Evolutionary conservation across 2,888 invertebrate species (phyloP).

Genomic region (Hydrotaea diabolus): DNA sequence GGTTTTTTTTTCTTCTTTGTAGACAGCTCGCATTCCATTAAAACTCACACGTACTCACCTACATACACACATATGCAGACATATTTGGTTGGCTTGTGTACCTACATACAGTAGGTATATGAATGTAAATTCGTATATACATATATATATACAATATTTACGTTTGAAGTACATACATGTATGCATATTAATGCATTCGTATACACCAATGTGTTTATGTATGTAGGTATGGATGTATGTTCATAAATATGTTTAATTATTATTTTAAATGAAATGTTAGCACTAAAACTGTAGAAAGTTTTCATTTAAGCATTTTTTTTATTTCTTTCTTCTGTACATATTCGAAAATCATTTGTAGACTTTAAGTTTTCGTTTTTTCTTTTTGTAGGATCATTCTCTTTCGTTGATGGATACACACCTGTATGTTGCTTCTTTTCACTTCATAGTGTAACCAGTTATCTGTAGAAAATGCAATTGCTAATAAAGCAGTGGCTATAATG

Average conservation of each 20-base stretch:
- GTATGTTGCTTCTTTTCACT: conserved; percentile 93
- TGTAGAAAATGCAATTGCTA: conserved; percentile 96
- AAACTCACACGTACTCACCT: conserved; percentile 64
- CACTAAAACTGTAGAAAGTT: conserved; percentile 68
- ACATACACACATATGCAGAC: conserved; percentile 44
- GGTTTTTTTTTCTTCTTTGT: conserved; percentile 62
- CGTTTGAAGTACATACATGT: background rate
- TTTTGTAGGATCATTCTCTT: conserved; percentile 3
- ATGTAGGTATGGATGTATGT: no score
- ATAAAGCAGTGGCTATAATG: conserved; percentile 94
- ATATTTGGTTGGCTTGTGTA: background rate
- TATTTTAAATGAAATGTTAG: conserved; percentile 54
- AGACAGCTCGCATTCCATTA: conserved; percentile 68
- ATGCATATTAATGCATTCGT: conserved; percentile 21
- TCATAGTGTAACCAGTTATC: conserved; percentile 98
- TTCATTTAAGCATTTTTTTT: conserved; percentile 37
- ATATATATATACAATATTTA: no score
- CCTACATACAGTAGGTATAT: conserved; percentile 10
- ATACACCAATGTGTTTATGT: conserved; percentile 45
- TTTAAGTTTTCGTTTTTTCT: background rate
- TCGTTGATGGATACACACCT: conserved; percentile 82
- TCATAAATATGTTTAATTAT: background rate
- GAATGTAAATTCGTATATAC: conserved; percentile 33
- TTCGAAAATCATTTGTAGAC: background rate
- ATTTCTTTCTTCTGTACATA: background rate